Evolutionary conservation across 2,113 vertebrate species (phyloP).

Genomic region (Sinocyclocheilus maitianheensis): DNA sequence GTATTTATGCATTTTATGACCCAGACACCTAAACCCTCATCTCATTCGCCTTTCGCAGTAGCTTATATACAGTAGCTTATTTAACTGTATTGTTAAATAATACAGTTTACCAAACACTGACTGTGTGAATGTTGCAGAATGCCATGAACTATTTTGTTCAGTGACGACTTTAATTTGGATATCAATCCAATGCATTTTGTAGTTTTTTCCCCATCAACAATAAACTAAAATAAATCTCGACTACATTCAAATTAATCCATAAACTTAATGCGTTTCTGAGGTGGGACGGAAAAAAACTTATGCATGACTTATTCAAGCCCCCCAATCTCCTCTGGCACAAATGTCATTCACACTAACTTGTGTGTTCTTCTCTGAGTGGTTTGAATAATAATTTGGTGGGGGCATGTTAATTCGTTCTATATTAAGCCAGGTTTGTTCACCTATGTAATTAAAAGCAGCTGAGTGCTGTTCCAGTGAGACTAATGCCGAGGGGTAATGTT

Average conservation of each 20-base stretch:
- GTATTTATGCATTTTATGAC: too few relatives aligned
- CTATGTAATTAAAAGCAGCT: constrained; percentile 34
- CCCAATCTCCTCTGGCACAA: background rate
- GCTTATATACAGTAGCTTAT: too few relatives aligned
- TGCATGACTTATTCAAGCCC: background rate
- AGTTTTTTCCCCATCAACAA: background rate
- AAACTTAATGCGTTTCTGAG: background rate
- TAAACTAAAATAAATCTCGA: background rate
- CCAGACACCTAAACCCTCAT: too few relatives aligned
- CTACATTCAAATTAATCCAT: too few relatives aligned
- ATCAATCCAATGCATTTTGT: too few relatives aligned
- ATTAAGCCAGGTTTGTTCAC: constrained; percentile 14
- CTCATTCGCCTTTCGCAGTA: too few relatives aligned
- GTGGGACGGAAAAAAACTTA: background rate
- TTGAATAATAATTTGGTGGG: background rate
- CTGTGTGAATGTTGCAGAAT: too few relatives aligned
- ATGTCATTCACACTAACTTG: background rate
- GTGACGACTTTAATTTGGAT: too few relatives aligned
- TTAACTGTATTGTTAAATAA: too few relatives aligned
- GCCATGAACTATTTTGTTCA: too few relatives aligned
- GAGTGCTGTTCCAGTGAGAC: constrained; percentile 24
- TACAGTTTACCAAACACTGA: too few relatives aligned
- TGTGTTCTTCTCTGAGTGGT: background rate
- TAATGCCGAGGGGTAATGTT: constrained; percentile 9
- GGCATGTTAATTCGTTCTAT: constrained; percentile 10